A percentile compares a stretch with the other conserved stretches of the same genome.
These are phyloP conservation scores for Ommatoiulus sabulosus DNA, from an alignment of 2,888 invertebrate genomes.

Conservation along the genomic window DNA sequence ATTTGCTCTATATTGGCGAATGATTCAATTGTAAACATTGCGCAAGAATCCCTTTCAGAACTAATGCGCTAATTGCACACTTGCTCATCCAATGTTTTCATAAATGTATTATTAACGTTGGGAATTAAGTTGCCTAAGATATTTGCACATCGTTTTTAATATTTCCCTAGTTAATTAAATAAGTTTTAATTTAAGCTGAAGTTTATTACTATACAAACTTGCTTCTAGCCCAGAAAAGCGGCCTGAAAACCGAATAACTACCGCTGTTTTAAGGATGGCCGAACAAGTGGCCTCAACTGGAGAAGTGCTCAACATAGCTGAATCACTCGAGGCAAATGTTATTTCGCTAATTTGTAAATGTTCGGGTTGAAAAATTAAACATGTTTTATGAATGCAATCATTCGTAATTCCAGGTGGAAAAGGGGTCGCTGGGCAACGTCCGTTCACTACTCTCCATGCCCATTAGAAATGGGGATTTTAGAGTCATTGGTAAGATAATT, in stretches of 20 bases:
- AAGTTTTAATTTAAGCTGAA: background rate
- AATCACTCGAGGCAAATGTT: conserved; percentile 66
- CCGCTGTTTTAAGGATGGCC: conserved; percentile 66
- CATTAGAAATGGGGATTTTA: conserved; percentile 69
- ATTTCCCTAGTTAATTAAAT: background rate
- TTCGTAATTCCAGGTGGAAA: conserved; percentile 64
- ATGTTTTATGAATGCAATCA: background rate
- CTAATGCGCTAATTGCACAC: no score
- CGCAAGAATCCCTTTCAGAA: no score
- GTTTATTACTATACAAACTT: conserved; percentile 8
- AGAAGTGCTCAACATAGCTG: conserved; percentile 70
- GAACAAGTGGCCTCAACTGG: conserved; percentile 70
- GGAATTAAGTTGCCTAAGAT: background rate
- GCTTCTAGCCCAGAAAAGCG: conserved; percentile 58
- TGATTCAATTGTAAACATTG: no score
- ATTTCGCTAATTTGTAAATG: background rate
- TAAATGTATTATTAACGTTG: background rate
- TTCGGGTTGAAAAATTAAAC: background rate
- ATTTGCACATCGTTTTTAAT: background rate
- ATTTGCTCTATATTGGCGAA: no score
- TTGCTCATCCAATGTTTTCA: no score
- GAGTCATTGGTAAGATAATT: conserved; percentile 69
- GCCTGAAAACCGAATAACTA: conserved; percentile 59
- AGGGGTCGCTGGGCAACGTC: conserved; percentile 67
- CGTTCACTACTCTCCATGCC: conserved; percentile 71